Base-by-base conservation (phyloP, 2,797 vertebrate species). In the Enteromius argenteus region DNA sequence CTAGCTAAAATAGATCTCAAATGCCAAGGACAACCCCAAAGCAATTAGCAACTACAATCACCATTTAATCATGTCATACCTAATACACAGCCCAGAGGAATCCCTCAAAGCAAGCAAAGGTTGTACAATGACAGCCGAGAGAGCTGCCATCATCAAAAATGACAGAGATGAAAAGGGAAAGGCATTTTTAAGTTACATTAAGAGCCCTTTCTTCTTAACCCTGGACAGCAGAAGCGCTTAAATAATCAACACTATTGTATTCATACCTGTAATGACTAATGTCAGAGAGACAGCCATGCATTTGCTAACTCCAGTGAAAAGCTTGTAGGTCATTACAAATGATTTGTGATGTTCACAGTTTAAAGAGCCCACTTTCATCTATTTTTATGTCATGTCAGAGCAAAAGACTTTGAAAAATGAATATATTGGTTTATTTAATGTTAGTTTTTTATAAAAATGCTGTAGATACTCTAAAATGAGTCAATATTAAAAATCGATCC, bases 231-330 rank as follows among this genome's bases (percentile, higher is more conserved):
- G 68, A 80, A 23, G 58, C 69, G 84, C 51, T 86, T 86, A 80
- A 80, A 79, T 71, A 84, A 80, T 83, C 77, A 84, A 9, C 77
- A 17, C 49, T 44, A 83, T 84, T 83, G 84, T 78, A 56, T 44
- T 51, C 21, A 39, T 39, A 56, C 17, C 30, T n/a, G 30, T 60
- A 66, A 62, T 30, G 46, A 62, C n/a, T 27, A 73, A 9, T 42
- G 60, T 53, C 39, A 53, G 9, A 71, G 35, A 32, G 66, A 64
- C 51, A 64, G 44, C 27, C 6, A 32, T 1, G 14, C 15, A 66
- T 73, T 71, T 23, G 13, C 80, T 32, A 27, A 53, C 4, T n/a
- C 32, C 46, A 32, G 32, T 74, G 30, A 74, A 53, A 74, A 53
- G 27, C 49, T 72, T 60, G 23, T 64, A 30, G n/a, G 53, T 72